These are phyloP conservation scores for Drosophila azteca DNA, from an alignment of 1,140 invertebrate species.

Conservation along the genomic window DNA sequence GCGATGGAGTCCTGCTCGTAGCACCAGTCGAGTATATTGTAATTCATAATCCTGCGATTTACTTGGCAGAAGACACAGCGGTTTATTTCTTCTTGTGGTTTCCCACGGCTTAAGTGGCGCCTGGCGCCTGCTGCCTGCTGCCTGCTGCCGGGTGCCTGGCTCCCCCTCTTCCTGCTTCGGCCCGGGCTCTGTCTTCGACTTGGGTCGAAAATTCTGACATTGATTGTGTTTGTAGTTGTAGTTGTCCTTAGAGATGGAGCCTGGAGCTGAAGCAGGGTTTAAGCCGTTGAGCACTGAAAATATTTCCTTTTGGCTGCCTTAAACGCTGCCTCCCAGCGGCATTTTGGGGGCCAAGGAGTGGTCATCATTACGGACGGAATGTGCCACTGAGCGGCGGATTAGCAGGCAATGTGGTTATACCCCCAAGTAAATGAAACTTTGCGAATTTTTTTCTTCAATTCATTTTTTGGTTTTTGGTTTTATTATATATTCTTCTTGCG, in stretches of 20 bases:
- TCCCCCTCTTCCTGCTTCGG: background rate
- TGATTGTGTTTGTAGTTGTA: slow-evolving; percentile 73
- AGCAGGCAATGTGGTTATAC: background rate
- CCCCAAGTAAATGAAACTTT: slow-evolving; percentile 21
- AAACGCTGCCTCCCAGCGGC: slow-evolving; percentile 22
- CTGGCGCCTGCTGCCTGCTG: slow-evolving; percentile 5
- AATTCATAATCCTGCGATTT: slow-evolving; percentile 79
- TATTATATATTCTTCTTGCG: slow-evolving; percentile 26
- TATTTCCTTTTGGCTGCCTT: slow-evolving; percentile 55
- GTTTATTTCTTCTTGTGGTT: slow-evolving; percentile 72
- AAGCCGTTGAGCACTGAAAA: slow-evolving; percentile 71
- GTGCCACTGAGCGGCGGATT: slow-evolving; percentile 15
- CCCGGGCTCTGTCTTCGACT: slow-evolving; percentile 21
- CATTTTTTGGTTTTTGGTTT: slow-evolving; percentile 19
- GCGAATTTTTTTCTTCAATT: slow-evolving; percentile 51
- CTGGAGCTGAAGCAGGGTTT: slow-evolving; percentile 22
- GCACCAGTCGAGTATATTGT: slow-evolving; percentile 69
- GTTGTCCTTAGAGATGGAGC: slow-evolving; percentile 12
- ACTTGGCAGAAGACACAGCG: slow-evolving; percentile 75
- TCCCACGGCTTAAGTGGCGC: slow-evolving; percentile 60
- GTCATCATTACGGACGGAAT: slow-evolving; percentile 53
- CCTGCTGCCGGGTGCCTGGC: background rate
- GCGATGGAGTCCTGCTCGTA: slow-evolving; percentile 4
- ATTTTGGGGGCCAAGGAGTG: slow-evolving; percentile 29
- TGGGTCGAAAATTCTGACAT: slow-evolving; percentile 73